phyloP scores from a whole-genome alignment of 2,888 invertebrate genomes.

The Chrysolina americana region DNA sequence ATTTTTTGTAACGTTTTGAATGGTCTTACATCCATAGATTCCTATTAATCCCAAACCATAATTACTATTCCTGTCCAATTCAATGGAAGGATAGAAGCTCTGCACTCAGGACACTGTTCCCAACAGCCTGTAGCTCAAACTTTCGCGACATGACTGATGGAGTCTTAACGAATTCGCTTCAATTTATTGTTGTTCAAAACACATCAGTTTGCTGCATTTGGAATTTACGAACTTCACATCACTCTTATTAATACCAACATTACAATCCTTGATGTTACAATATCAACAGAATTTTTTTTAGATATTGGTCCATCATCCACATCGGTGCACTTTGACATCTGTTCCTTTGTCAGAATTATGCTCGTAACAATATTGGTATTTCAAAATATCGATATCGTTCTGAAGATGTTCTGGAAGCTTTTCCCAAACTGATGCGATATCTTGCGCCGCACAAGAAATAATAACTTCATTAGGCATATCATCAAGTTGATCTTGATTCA shows the following conservation, averaged over 20 bases:
- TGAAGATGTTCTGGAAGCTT: not conserved
- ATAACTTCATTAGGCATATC: not conserved
- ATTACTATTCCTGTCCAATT: too few relatives aligned
- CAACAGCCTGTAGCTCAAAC: not conserved
- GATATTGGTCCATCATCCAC: too few relatives aligned
- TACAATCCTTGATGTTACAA: too few relatives aligned
- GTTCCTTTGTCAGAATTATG: not conserved
- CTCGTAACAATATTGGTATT: not conserved
- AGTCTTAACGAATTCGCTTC: too few relatives aligned
- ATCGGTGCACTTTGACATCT: too few relatives aligned
- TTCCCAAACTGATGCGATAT: constrained; percentile 1
- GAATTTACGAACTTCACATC: not conserved
- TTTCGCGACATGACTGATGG: not conserved
- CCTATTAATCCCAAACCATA: too few relatives aligned
- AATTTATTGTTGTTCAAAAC: too few relatives aligned
- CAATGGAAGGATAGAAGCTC: too few relatives aligned
- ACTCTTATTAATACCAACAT: not conserved
- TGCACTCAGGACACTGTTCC: not conserved
- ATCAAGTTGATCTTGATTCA: not conserved
- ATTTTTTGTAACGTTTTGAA: too few relatives aligned
- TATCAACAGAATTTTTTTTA: too few relatives aligned
- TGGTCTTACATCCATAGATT: too few relatives aligned
- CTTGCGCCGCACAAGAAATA: not conserved
- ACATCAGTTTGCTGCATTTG: too few relatives aligned
- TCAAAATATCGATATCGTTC: not conserved